phyloP scores from a whole-genome alignment of 2,888 invertebrate species.

The Drosophila gaucha region DNA sequence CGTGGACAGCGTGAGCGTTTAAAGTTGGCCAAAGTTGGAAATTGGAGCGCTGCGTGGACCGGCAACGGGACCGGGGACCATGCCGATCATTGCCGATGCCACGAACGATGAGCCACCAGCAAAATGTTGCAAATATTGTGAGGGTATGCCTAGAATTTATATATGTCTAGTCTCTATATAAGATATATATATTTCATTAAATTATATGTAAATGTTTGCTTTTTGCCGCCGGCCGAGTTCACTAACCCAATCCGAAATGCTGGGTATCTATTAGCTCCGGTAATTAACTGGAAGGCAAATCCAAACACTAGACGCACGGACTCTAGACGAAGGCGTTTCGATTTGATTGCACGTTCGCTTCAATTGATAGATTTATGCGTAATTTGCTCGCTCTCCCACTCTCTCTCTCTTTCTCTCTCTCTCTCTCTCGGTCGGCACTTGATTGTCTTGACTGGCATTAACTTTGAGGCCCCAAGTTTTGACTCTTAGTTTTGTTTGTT shows the following conservation, averaged over 20 bases:
- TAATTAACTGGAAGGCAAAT: conserved; percentile 67
- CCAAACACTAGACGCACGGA: conserved; percentile 52
- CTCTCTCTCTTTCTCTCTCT: conserved; percentile 10
- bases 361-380: conserved; percentile 82
- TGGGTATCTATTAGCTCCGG: conserved; percentile 24
- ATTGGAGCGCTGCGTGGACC: conserved; percentile 28
- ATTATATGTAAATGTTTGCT: conserved; percentile 11
- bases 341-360: conserved; percentile 32
- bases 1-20: conserved; percentile 7
- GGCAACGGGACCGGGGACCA: conserved; percentile 83
- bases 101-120: conserved; percentile 90
- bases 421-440: conserved; percentile 45
- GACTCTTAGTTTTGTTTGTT: conserved; percentile 65
- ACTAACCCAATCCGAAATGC: conserved; percentile 61
- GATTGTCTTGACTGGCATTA: conserved; percentile 68
- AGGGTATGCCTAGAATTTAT: conserved; percentile 87
- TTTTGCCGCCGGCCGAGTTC: conserved; percentile 47
- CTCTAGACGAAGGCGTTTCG: conserved; percentile 14
- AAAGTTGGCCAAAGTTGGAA: conserved; percentile 18
- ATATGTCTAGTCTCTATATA: conserved; percentile 24
- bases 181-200: conserved; percentile 2
- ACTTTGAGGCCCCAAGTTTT: conserved; percentile 53
- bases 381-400: conserved; percentile 42
- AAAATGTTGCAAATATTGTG: conserved; percentile 96
- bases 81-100: conserved; percentile 88